phyloP scores from a whole-genome alignment of 2,113 vertebrate species.

The Rattus norvegicus region GRCr8 NC_086020.1:228453501-228454000 shows the following conservation, averaged over 20 bases:
- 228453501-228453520: conserved; percentile 53
- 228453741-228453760: conserved; percentile 64
- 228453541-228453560: conserved; percentile 68
- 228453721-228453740: conserved; percentile 75
- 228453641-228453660: conserved; percentile 81
- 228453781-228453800: conserved; percentile 76
- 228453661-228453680: conserved; percentile 85
- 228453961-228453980: background rate
- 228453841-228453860: background rate
- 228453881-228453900: background rate
- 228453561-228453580: conserved; percentile 74
- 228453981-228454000: background rate
- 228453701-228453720: conserved; percentile 80
- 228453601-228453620: conserved; percentile 75
- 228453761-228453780: conserved; percentile 76
- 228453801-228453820: conserved; percentile 23
- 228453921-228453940: background rate
- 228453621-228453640: conserved; percentile 78
- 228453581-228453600: conserved; percentile 76
- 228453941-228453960: too few relatives aligned
- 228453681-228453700: conserved; percentile 89
- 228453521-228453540: conserved; percentile 66
- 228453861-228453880: conserved; percentile 53
- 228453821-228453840: background rate
- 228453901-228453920: background rate